Base-by-base conservation (phyloP, 2,797 vertebrate genomes). In the Caiman crocodilus region DNA sequence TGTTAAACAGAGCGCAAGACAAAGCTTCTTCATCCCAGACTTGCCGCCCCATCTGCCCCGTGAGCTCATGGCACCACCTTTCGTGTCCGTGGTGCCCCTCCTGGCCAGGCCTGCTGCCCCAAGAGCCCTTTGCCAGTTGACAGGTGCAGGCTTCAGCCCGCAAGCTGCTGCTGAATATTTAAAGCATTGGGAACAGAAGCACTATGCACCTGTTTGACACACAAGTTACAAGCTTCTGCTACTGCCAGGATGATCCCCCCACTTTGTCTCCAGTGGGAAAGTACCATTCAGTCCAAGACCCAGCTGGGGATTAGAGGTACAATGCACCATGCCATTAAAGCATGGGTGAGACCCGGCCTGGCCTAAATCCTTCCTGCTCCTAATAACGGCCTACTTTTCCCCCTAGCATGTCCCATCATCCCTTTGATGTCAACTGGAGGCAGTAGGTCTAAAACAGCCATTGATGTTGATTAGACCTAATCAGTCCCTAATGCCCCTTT, bases 391-490 rank as follows among this genome's bases (percentile, higher is more conserved):
- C 42, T 82, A 87, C 63, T 80, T 83, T 69, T 59, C 77, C 74
- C 59, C 57, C 57, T 71, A 84, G 81, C 63, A 90, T 79, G 91
- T 92, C 87, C 88, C 82, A 87, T 91, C 76, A 15, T 2, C 63
- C 82, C 94, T 97, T 95, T 97, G 93, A 94, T 92, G 93, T 97
- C 90, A 94, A 92, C 76, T 93, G 87, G 79, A 95, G 90, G 91
- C 90, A 91, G 64, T 78, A 91, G 90, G 85, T 93, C 90, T 95
- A 85, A 93, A 90, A 77, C 50, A 88, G 79, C 35, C 42, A 85
- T 90, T 96, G 93, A 89, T 94, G 94, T 94, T 97, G 89, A 91
- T 97, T 96, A 95, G 93, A 93, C 90, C 93, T 97, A 96, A 98
- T 97, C 97, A 97, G 94, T 92, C 76, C 83, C 83, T 94, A 94